Evolutionary conservation across 1,140 invertebrate genomes (phyloP), one percentile per base, ranked within the genome.

Genomic region (Cylas formicarius): DNA sequence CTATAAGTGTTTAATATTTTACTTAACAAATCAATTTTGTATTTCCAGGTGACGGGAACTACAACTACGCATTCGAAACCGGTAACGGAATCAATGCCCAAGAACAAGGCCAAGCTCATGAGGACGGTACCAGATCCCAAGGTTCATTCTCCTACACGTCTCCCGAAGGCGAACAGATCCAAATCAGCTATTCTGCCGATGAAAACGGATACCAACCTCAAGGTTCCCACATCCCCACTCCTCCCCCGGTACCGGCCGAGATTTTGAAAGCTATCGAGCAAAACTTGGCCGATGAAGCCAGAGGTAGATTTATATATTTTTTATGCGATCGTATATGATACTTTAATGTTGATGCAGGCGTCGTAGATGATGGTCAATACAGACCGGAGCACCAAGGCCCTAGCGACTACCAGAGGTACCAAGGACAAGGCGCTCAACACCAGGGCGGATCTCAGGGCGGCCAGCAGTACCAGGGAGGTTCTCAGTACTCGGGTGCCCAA

Each of bases 111-210:
- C 57, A 57, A 55, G 72, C 68, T 18, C 79, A 80, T 16, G 79
- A 80, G 55, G 77, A 80, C 52, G 80, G 79, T 9, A 81, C 78
- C 61, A 60, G 72, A 23, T 71, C 8, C 47, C 68, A 36, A 50
- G 75, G 74, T 26, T 69, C 67, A 3, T 76, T 70, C 55, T 68
- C 68, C 11, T 78, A 77, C 55, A 71, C 69, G 4, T 72, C 72
- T 16, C 68, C 72, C 0, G 72, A 76, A 24, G 73, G 73, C 16
- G 61, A 68, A 11, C 55, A 69, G 16, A 69, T 76, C 42, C 63
- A 65, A 3, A 65, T 77, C 34, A 68, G 63, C 8, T 78, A 77
- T 51, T 68, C 70, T 21, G 75, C 76, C 6, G 75, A 74, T 40
- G 68, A 71, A 33, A 67, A 71, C 18, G 76, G 76, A 6, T 78